Evolutionary conservation across 2,113 vertebrate species (phyloP), one percentile per base, ranked within the genome.

Genomic region (Egretta garzetta): DNA sequence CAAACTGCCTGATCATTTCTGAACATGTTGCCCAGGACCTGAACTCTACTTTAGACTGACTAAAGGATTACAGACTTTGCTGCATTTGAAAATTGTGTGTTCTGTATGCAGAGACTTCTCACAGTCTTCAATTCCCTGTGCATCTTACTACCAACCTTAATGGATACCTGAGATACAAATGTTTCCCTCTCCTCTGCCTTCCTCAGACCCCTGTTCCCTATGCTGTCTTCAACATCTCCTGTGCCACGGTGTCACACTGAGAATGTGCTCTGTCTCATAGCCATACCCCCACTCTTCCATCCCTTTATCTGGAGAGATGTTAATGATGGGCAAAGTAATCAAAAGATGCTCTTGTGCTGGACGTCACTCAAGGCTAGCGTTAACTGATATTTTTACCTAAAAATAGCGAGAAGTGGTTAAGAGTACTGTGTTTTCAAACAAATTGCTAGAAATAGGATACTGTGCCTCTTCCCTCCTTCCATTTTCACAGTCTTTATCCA

Each of bases 401-500:
- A 85, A 73, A 24, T 6, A 64, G 17, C 3, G 32, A 41, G 14
- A 80, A 80, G 12, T 33, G 4, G 3, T 91, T 30, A 45, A 41
- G 18, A 80, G 8, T 32, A 45, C 28, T 19, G 8, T n/a, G 50
- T 43, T 86, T 92, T 86, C 37, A 81, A 86, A 81, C 8, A 68
- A 77, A 75, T 14, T 52, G 4, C 16, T 68, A 60, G 62, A 28
- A 75, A 81, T 20, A 23, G 3, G 0, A 1, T 27, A 12, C 82
- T 59, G 49, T 67, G 22, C 49, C n/a, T 81, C 52, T 80, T 56
- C 9, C 6, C 18, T 50, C 15, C 47, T 72, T 92, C 37, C 3
- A 23, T 87, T 93, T 93, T 64, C 63, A 71, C 23, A 86, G 32
- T 30, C 81, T 91, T 88, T 77, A 59, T 60, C 12, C 43, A 60